Percentiles rank a stretch among this genome's conserved stretches.
Evolutionary conservation across 1,140 invertebrate species (phyloP).

Genomic region (Capitella teleta): DNA sequence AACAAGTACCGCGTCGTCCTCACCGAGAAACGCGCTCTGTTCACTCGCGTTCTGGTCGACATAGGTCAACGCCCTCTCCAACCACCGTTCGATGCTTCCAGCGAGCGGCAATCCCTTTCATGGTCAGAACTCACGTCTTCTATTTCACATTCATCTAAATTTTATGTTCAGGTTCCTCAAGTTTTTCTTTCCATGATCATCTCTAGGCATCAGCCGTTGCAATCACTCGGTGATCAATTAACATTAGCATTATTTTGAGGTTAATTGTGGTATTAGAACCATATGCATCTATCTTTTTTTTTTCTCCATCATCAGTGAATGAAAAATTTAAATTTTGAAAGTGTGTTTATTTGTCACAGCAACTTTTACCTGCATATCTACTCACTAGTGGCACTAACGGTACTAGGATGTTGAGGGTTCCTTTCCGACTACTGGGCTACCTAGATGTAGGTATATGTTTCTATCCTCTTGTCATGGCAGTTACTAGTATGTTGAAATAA

Average conservation of each 20-base stretch:
- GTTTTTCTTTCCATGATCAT: background rate
- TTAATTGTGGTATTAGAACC: background rate
- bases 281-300: too few species aligned
- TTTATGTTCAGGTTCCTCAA: background rate
- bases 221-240: background rate
- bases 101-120: background rate
- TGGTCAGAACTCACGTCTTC: background rate
- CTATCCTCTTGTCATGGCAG: too few species aligned
- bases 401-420: too few species aligned
- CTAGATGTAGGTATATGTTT: too few species aligned
- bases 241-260: background rate
- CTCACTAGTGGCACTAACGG: too few species aligned
- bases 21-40: background rate
- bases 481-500: too few species aligned
- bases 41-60: conserved; percentile 7
- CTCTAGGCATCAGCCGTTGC: background rate
- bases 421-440: too few species aligned
- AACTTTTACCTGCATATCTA: too few species aligned
- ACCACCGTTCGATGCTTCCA: background rate
- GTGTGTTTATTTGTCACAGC: too few species aligned
- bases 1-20: conserved; percentile 2
- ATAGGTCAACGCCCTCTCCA: conserved; percentile 2
- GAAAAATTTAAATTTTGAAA: too few species aligned
- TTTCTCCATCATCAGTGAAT: too few species aligned
- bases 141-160: background rate